Evolutionary conservation across 2,113 vertebrate genomes (phyloP).

Genomic region (Lepisosteus osseus): DNA sequence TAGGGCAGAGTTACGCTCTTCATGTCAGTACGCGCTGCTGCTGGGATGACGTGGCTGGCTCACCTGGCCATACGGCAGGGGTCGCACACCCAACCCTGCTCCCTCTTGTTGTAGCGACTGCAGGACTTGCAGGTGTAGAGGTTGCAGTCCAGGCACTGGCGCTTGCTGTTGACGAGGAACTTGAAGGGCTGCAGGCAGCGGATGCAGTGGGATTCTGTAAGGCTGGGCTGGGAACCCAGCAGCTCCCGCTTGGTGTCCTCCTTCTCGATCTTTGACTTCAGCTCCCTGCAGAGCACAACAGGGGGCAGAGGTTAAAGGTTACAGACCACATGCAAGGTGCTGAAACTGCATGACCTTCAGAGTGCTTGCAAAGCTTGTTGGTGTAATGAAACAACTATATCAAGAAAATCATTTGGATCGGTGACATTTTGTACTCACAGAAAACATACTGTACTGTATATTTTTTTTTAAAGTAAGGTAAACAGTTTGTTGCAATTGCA

Average conservation of each 20-base stretch:
- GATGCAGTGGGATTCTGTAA: conserved; percentile 77
- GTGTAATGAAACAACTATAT: neutral
- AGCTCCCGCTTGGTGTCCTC: conserved; percentile 79
- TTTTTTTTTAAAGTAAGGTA: no score
- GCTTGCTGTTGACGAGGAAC: conserved; percentile 75
- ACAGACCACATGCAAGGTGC: conserved; percentile 1
- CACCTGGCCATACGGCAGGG: conserved; percentile 83
- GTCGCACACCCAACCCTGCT: conserved; percentile 80
- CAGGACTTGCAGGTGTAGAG: conserved; percentile 78
- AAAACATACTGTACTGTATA: no score
- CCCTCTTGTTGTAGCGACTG: conserved; percentile 76
- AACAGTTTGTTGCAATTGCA: no score
- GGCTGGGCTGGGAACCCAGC: conserved; percentile 60
- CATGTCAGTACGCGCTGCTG: no score
- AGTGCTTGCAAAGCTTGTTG: neutral
- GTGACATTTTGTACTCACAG: neutral
- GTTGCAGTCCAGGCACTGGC: conserved; percentile 78
- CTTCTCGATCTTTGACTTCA: conserved; percentile 77
- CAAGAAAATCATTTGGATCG: neutral
- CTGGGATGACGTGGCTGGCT: conserved; percentile 1
- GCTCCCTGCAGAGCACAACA: conserved; percentile 54
- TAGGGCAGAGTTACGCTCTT: no score
- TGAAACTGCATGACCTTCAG: neutral
- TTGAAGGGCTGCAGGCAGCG: conserved; percentile 85
- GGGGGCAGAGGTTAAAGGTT: neutral